These are phyloP conservation scores for Clusia tigrina DNA, from an alignment of 2,888 invertebrate genomes.

Conservation along the genomic window DNA sequence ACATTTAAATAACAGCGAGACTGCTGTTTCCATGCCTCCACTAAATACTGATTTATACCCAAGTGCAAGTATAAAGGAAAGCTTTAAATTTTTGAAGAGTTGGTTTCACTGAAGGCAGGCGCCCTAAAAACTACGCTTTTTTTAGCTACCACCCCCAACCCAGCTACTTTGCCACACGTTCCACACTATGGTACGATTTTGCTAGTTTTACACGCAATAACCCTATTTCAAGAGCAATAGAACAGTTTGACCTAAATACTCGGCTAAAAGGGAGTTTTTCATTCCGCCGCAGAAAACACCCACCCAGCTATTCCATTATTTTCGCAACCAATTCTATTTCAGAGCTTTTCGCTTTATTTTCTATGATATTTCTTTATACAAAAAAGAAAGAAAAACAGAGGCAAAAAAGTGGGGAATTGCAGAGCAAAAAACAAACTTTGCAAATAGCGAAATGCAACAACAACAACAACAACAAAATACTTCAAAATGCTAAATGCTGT, in stretches of 20 bases:
- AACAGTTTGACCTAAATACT: conserved; percentile 19
- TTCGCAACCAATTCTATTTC: neutral
- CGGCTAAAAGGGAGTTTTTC: conserved; percentile 2
- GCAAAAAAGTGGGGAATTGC: neutral
- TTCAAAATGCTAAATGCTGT: conserved; percentile 12
- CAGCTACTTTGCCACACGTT: too few species aligned
- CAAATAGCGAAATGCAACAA: neutral
- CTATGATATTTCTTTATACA: neutral
- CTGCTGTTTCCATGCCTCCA: too few species aligned
- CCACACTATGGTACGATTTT: too few species aligned
- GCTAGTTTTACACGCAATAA: neutral
- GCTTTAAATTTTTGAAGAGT: too few species aligned
- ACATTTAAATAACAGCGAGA: too few species aligned
- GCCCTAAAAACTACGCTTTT: too few species aligned
- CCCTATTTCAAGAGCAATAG: conserved; percentile 18
- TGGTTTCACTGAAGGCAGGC: too few species aligned
- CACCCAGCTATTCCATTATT: neutral
- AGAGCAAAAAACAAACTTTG: neutral
- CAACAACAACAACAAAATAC: conserved; percentile 13
- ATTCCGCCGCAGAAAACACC: too few species aligned
- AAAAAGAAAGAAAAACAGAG: neutral
- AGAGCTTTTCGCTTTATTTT: neutral
- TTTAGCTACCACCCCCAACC: too few species aligned
- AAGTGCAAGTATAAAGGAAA: too few species aligned
- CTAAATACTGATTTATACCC: too few species aligned